phyloP scores from a whole-genome alignment of 2,888 invertebrate species.

The Palloptera scutellata region DNA sequence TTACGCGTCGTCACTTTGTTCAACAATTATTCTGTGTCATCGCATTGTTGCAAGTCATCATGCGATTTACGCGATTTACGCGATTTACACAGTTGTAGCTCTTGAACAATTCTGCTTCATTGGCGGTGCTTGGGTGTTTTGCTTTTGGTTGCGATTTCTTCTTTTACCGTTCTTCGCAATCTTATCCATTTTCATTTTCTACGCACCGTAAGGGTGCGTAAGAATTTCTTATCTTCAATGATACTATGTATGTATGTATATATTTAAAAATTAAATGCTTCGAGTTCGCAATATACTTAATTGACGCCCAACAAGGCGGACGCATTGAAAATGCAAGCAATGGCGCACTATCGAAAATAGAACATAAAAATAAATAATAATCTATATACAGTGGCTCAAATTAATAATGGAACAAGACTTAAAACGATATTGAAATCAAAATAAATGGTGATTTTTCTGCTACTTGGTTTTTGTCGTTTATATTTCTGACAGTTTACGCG shows the following conservation, averaged over 20 bases:
- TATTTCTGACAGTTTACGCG: too few relatives aligned
- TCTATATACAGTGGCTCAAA: background rate
- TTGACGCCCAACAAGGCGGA: background rate
- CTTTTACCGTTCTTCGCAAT: background rate
- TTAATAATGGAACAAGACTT: too few relatives aligned
- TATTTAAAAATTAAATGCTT: slow-evolving; percentile 8
- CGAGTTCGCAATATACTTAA: background rate
- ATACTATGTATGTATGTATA: slow-evolving; percentile 8
- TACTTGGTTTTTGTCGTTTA: too few relatives aligned
- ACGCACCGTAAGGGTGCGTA: slow-evolving; percentile 7
- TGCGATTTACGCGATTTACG: too few relatives aligned
- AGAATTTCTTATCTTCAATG: slow-evolving; percentile 11
- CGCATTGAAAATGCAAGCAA: slow-evolving; percentile 22
- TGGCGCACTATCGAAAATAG: slow-evolving; percentile 15
- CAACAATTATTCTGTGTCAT: too few relatives aligned
- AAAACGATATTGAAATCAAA: too few relatives aligned
- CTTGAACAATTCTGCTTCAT: slow-evolving; percentile 3
- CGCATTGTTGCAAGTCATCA: too few relatives aligned
- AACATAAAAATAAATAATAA: background rate
- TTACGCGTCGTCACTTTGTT: too few relatives aligned
- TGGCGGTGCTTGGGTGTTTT: too few relatives aligned
- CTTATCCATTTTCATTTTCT: slow-evolving; percentile 5
- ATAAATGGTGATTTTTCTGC: too few relatives aligned
- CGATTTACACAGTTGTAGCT: slow-evolving; percentile 19
- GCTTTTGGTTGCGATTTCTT: background rate